These are phyloP conservation scores for Glossosoma conforme DNA, from an alignment of 1,140 invertebrate species.

Conservation along the genomic window DNA sequence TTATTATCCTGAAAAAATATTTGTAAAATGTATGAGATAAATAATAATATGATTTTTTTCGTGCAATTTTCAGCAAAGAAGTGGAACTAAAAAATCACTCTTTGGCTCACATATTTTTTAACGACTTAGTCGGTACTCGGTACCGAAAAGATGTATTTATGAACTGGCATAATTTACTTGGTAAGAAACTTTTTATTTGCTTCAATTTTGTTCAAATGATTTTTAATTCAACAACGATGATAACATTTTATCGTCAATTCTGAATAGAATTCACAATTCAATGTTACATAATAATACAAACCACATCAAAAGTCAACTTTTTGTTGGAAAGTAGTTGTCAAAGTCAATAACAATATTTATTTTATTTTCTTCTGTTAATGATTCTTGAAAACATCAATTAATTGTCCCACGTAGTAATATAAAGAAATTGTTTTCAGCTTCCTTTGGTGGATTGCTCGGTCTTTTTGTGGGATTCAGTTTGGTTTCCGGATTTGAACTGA, in stretches of 20 bases:
- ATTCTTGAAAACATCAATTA: too few species aligned
- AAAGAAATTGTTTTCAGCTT: constrained; percentile 56
- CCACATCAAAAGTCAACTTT: too few species aligned
- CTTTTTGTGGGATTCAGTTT: constrained; percentile 64
- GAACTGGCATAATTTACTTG: constrained; percentile 51
- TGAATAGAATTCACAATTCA: too few species aligned
- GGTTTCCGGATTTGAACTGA: constrained; percentile 60
- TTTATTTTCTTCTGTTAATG: too few species aligned
- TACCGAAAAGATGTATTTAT: constrained; percentile 56
- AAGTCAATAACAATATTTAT: too few species aligned
- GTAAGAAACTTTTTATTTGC: constrained; percentile 30
- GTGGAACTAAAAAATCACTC: constrained; percentile 48
- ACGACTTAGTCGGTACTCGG: constrained; percentile 54
- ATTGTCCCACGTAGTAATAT: too few species aligned
- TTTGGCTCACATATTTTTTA: constrained; percentile 58
- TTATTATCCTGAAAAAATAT: too few species aligned
- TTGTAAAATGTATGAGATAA: too few species aligned
- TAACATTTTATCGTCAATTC: too few species aligned
- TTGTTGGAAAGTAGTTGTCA: too few species aligned
- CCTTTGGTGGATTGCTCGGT: constrained; percentile 61
- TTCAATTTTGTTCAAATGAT: constrained; percentile 1
- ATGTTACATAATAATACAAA: too few species aligned
- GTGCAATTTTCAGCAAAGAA: constrained; percentile 40
- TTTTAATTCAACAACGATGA: too few species aligned
- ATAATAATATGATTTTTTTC: constrained; percentile 19